Percentiles rank a stretch among this genome's conserved stretches.
Conservation (phyloP, 2,888 invertebrate genomes). For the Trachelus iudaicus region DNA sequence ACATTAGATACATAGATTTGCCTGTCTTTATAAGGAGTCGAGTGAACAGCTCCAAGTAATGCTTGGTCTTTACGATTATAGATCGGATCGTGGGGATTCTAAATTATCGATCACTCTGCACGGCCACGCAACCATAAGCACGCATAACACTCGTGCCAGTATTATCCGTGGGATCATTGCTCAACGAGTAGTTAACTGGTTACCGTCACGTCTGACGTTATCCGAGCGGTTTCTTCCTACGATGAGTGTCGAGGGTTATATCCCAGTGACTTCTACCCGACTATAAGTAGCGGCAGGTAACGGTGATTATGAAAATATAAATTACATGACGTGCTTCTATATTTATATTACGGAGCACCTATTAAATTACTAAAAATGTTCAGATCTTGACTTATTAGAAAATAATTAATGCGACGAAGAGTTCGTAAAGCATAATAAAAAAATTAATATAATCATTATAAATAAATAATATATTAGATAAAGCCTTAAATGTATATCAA, state of each 20-base stretch:
- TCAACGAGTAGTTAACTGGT: conserved; percentile 25
- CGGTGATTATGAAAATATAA: conserved; percentile 41
- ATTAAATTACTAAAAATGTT: not conserved
- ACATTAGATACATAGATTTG: not conserved
- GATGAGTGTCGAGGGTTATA: conserved; percentile 24
- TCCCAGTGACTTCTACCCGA: conserved; percentile 23
- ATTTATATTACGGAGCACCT: not conserved
- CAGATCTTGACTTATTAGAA: not conserved
- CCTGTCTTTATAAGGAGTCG: not conserved
- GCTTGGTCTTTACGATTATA: not conserved
- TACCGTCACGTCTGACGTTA: conserved; percentile 25
- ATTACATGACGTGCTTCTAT: conserved; percentile 29
- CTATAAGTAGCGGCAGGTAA: conserved; percentile 26
- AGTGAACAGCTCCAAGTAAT: not conserved
- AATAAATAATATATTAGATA: not conserved
- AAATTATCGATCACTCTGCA: not conserved
- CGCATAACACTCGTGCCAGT: not conserved
- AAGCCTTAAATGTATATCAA: not conserved
- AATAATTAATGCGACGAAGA: no score
- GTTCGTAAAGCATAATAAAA: no score
- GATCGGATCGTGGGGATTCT: not conserved
- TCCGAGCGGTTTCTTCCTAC: conserved; percentile 21
- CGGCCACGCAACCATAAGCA: not conserved
- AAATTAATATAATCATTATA: not conserved
- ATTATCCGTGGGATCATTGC: conserved; percentile 20